Conservation (phyloP, 2,113 vertebrate species). For the Conger conger region DNA sequence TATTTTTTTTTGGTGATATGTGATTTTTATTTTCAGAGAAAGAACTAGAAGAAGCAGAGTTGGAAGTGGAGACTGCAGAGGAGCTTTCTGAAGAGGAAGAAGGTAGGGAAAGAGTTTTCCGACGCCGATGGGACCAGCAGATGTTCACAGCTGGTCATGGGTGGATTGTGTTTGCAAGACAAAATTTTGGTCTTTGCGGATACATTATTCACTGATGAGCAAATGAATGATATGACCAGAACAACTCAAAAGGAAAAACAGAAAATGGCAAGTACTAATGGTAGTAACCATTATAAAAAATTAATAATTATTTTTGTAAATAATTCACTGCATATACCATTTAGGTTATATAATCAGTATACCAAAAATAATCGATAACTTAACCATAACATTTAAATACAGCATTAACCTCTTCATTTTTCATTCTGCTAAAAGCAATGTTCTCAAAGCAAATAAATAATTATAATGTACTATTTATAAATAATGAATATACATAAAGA, state of each 20-base stretch:
- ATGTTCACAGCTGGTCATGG: background rate
- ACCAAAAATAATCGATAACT: background rate
- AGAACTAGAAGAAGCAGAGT: constrained; percentile 62
- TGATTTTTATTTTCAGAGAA: constrained; percentile 57
- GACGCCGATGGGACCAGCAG: background rate
- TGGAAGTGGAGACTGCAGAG: constrained; percentile 56
- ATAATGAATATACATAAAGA: constrained; percentile 3
- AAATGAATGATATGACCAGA: background rate
- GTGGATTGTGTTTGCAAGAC: background rate
- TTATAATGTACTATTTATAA: background rate
- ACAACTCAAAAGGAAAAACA: background rate
- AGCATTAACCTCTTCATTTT: background rate
- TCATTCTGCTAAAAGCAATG: background rate
- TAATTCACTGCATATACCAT: background rate
- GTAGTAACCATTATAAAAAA: background rate
- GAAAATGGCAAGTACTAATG: background rate
- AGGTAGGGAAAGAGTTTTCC: constrained; percentile 51
- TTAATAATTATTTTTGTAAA: background rate
- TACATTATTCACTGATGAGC: background rate
- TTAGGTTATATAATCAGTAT: background rate
- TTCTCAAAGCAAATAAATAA: background rate
- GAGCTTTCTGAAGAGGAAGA: constrained; percentile 73
- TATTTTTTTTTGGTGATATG: background rate
- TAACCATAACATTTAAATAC: background rate
- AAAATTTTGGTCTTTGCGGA: background rate